Evolutionary conservation across 2,888 invertebrate species (phyloP), one percentile per base, ranked within the genome.

Genomic region (Xanthorhoe spadicearia): DNA sequence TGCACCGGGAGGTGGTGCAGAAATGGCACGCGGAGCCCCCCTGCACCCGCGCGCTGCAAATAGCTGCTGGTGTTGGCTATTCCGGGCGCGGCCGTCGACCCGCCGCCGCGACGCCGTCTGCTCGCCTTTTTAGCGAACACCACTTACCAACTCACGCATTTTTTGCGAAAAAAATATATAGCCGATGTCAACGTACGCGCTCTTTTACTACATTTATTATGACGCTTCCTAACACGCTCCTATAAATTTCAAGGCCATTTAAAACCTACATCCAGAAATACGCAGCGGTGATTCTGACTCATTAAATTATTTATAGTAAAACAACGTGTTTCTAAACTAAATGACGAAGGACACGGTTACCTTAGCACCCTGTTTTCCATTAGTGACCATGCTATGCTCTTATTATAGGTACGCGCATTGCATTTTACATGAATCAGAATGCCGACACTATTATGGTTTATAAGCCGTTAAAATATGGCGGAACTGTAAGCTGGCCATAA

Each of bases 71-170:
- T 90, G 88, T 78, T 87, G 86, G 90, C 86, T 93, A 93, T 93
- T 93, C 92, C 86, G 89, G 89, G 92, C 85, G 88, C 89, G 93
- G 91, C 84, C 93, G 92, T 87, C 93, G 93, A 93, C 93, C 92
- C 91, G 89, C 76, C 90, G 91, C 88, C 91, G 92, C 92, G 92
- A 92, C 93, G 93, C 93, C 91, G 93, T 93, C 92, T 93, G 89
- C 86, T 85, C 88, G 88, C 92, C 92, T 90, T 90, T 91, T 92
- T 91, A 92, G 90, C 88, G 86, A 88, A 87, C 86, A 85, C 85
- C 80, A 83, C 87, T 89, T 87, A 90, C 87, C 53, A 89, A 88
- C 86, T 84, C 79, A 84, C 81, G 77, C 83, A 87, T 87, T 90
- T 92, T 92, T 92, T 87, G 88, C 88, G 83, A 86, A 83, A 83